Evolutionary conservation across 2,888 invertebrate genomes (phyloP).

Genomic region (Eurytoma californica): DNA sequence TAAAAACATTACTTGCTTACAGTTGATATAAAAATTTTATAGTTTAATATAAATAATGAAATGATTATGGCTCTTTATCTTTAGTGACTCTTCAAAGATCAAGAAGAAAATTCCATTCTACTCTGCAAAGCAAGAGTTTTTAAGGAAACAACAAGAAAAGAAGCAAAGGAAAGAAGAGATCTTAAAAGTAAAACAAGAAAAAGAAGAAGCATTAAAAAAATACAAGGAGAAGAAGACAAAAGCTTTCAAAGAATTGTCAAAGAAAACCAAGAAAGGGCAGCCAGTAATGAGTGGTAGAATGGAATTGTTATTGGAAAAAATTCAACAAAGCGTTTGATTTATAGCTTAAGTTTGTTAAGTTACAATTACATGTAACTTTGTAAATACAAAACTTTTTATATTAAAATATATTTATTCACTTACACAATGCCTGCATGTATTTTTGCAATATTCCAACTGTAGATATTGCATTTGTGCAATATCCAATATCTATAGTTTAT

Average conservation of each 20-base stretch:
- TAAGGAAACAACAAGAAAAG: slow-evolving; percentile 78
- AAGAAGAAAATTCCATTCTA: slow-evolving; percentile 74
- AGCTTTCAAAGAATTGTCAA: slow-evolving; percentile 83
- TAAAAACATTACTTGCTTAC: not conserved
- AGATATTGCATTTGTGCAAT: too few relatives aligned
- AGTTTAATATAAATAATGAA: not conserved
- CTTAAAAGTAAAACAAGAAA: slow-evolving; percentile 77
- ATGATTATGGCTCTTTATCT: slow-evolving; percentile 41
- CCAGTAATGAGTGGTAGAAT: slow-evolving; percentile 90
- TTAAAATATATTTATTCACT: slow-evolving; percentile 15
- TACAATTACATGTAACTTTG: slow-evolving; percentile 8
- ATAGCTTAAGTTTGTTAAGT: not conserved
- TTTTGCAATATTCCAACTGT: too few relatives aligned
- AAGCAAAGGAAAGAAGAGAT: slow-evolving; percentile 76
- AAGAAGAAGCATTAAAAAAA: slow-evolving; percentile 79
- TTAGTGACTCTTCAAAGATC: slow-evolving; percentile 52
- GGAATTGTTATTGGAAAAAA: slow-evolving; percentile 86
- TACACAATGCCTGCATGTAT: too few relatives aligned
- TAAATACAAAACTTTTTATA: slow-evolving; percentile 30
- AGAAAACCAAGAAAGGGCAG: slow-evolving; percentile 88
- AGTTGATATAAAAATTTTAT: not conserved
- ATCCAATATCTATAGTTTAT: too few relatives aligned
- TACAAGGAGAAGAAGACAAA: slow-evolving; percentile 84
- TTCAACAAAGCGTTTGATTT: slow-evolving; percentile 74
- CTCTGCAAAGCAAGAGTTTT: slow-evolving; percentile 77